A percentile compares a stretch with the other conserved stretches of the same genome.
These are phyloP conservation scores for Pseudochirops cupreus DNA, from an alignment of 2,797 vertebrate species.

Conservation along the genomic window DNA sequence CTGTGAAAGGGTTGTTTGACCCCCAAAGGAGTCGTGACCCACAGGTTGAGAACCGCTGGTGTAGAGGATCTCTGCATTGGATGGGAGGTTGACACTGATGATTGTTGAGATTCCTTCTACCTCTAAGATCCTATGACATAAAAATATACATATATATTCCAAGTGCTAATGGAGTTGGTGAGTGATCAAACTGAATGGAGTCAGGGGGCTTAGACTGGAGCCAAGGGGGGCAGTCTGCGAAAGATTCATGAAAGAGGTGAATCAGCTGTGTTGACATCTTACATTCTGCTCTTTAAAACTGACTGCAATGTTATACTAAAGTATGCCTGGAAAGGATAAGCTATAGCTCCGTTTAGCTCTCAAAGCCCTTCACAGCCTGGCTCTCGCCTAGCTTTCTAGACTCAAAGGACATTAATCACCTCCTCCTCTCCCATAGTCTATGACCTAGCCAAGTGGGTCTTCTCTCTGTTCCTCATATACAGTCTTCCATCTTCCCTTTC, in stretches of 20 bases:
- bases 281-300: conserved; percentile 42
- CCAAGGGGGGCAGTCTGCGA: background rate
- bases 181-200: background rate
- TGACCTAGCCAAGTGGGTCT: background rate
- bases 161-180: background rate
- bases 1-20: too few relatives aligned
- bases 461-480: background rate
- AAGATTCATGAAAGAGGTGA: conserved; percentile 19
- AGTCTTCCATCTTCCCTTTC: background rate
- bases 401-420: background rate
- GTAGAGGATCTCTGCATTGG: conserved; percentile 22
- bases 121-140: background rate
- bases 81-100: background rate
- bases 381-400: background rate
- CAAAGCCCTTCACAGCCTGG: background rate
- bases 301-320: background rate
- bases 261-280: background rate
- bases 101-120: conserved; percentile 13
- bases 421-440: background rate
- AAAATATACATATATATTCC: conserved; percentile 6
- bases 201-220: conserved; percentile 6
- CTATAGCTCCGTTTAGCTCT: background rate
- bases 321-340: background rate
- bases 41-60: too few relatives aligned
- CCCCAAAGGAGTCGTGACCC: too few relatives aligned